Conservation (phyloP, 2,888 invertebrate genomes). For the Mechanitis messenoides region DNA sequence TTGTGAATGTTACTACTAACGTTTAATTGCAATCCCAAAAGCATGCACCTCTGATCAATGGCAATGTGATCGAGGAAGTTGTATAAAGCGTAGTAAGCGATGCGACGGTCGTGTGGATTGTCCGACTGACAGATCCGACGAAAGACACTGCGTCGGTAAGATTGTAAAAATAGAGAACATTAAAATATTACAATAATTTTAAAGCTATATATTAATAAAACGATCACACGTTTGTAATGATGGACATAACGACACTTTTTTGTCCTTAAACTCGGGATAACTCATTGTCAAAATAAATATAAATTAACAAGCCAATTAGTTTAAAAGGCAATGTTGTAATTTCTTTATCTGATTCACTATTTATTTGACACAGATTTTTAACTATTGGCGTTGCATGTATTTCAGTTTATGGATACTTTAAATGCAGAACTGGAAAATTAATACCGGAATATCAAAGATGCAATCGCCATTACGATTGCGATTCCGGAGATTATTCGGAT, state of each 20-base stretch:
- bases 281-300: too few species aligned
- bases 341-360: background rate
- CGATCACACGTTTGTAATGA: too few species aligned
- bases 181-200: too few species aligned
- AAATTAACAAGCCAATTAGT: too few species aligned
- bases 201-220: too few species aligned
- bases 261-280: too few species aligned
- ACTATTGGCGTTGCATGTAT: slow-evolving; percentile 49
- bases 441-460: slow-evolving; percentile 76
- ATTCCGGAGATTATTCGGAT: slow-evolving; percentile 80
- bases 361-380: slow-evolving; percentile 8
- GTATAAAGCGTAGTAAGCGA: slow-evolving; percentile 76
- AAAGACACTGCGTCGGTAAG: slow-evolving; percentile 80
- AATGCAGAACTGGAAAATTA: slow-evolving; percentile 81
- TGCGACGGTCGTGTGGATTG: slow-evolving; percentile 84
- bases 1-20: background rate
- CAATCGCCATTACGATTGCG: slow-evolving; percentile 81
- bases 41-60: slow-evolving; percentile 82
- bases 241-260: too few species aligned
- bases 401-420: slow-evolving; percentile 73
- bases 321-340: too few species aligned
- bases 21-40: slow-evolving; percentile 45
- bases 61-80: slow-evolving; percentile 84
- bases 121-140: slow-evolving; percentile 83
- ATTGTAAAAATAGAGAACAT: background rate